Percentiles rank a stretch among this genome's conserved stretches.
Conservation (phyloP, 2,797 vertebrate species). For the Sandelia bainsii region DNA sequence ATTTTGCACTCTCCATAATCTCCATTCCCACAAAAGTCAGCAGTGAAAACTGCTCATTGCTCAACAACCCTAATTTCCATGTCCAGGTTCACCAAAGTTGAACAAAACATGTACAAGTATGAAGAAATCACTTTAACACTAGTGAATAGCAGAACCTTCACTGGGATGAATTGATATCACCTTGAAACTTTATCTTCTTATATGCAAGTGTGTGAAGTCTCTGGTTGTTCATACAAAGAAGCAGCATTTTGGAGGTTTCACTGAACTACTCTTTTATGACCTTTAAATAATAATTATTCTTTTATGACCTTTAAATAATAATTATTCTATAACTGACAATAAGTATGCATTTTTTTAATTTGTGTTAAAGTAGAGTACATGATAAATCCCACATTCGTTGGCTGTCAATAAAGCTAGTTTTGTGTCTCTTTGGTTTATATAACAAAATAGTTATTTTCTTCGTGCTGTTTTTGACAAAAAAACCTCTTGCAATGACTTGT, state of each 20-base stretch:
- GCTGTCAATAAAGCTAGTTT: neutral
- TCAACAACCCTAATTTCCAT: neutral
- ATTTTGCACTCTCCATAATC: neutral
- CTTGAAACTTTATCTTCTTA: too few species aligned
- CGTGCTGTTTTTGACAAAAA: conserved; percentile 19
- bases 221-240: neutral
- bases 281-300: too few species aligned
- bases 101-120: too few species aligned
- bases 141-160: too few species aligned
- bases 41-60: too few species aligned
- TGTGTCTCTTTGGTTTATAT: conserved; percentile 8
- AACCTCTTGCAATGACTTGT: neutral
- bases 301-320: neutral
- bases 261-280: too few species aligned
- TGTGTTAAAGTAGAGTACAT: neutral
- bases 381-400: neutral
- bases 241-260: neutral
- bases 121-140: too few species aligned
- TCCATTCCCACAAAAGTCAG: too few species aligned
- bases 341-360: too few species aligned
- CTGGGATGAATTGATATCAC: too few species aligned
- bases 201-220: too few species aligned
- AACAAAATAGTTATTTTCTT: neutral
- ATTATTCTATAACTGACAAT: too few species aligned
- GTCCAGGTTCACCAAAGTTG: neutral